Evolutionary conservation across 2,113 vertebrate genomes (phyloP).

Genomic region (Nycticebus coucang): DNA sequence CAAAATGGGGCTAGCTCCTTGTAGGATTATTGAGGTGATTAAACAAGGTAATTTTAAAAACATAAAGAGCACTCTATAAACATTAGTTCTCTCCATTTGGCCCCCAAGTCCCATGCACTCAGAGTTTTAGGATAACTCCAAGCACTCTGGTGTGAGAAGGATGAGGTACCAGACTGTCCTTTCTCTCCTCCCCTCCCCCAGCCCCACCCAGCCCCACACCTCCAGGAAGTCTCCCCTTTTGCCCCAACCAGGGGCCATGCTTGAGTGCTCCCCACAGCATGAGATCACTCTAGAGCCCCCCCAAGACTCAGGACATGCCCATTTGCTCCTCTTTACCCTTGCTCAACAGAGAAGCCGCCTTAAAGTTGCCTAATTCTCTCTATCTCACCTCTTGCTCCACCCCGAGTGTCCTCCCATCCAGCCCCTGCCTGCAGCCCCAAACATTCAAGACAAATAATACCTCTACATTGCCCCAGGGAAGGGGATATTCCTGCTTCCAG

Average conservation of each 20-base stretch:
- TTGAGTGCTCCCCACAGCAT: background rate
- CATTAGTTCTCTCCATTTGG: background rate
- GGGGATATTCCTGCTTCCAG: background rate
- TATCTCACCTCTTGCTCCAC: background rate
- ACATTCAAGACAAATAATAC: background rate
- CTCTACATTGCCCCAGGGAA: background rate
- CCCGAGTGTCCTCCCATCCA: background rate
- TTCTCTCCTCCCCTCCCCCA: background rate
- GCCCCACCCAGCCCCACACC: background rate
- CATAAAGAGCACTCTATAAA: background rate
- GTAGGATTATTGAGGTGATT: background rate
- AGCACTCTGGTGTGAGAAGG: background rate
- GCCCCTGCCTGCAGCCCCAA: background rate
- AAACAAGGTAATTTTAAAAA: constrained; percentile 10
- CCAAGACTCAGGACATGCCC: background rate
- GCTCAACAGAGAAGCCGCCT: background rate
- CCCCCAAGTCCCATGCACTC: background rate
- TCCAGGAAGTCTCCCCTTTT: background rate
- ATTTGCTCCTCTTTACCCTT: background rate
- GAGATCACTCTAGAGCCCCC: background rate
- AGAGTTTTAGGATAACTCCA: background rate
- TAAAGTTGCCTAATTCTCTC: background rate
- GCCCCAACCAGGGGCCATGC: background rate
- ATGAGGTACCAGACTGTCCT: background rate
- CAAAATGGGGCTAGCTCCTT: background rate